Evolutionary conservation across 2,888 invertebrate species (phyloP).

Genomic region (Watsonalla cultraria): DNA sequence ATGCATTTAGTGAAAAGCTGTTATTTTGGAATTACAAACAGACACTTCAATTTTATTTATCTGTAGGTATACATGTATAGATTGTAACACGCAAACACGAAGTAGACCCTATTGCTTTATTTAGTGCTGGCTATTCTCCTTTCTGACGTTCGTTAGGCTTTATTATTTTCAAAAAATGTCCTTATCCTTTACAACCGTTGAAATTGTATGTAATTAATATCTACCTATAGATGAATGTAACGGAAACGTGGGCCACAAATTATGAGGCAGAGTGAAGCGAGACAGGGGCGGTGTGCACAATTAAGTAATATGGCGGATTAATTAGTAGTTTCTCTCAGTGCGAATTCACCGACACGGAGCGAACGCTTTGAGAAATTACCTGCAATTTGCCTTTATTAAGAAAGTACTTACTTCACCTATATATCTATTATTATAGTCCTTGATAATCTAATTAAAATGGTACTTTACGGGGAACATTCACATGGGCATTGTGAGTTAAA

Average conservation of each 20-base stretch:
- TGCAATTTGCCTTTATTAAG: not conserved
- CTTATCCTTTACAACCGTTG: not conserved
- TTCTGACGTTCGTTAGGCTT: too few species aligned
- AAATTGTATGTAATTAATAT: not conserved
- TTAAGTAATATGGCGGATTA: constrained; percentile 65
- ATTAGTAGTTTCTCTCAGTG: constrained; percentile 37
- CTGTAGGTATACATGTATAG: too few species aligned
- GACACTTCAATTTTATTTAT: too few species aligned
- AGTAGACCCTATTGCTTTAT: too few species aligned
- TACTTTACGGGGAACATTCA: too few species aligned
- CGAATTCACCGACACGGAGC: constrained; percentile 4
- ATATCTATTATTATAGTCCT: not conserved
- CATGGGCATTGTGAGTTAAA: too few species aligned
- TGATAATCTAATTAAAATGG: too few species aligned
- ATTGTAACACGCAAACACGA: too few species aligned
- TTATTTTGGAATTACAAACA: too few species aligned
- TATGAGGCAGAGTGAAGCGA: constrained; percentile 32
- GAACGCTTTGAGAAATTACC: constrained; percentile 18
- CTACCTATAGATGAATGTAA: constrained; percentile 13
- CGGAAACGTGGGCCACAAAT: constrained; percentile 26
- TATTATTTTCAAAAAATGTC: too few species aligned
- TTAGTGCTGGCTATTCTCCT: too few species aligned
- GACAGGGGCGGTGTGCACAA: constrained; percentile 35
- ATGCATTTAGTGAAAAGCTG: too few species aligned
- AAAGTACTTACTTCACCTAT: not conserved